phyloP scores from a whole-genome alignment of 2,797 vertebrate species.

The Sebastes diaconus region DNA sequence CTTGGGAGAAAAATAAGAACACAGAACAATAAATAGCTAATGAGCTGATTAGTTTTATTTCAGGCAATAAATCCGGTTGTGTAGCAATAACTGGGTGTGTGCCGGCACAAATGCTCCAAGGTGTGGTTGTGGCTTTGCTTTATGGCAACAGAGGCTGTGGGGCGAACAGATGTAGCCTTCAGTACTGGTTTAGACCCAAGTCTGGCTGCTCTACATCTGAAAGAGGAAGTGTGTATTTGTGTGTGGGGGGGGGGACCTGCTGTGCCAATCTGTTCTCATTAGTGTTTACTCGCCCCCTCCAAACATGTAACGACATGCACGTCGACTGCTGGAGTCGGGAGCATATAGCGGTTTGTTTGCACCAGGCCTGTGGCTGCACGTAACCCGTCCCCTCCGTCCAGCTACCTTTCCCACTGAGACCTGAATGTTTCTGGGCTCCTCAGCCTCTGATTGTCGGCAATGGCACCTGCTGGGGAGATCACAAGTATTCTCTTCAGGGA shows the following conservation, averaged over 20 bases:
- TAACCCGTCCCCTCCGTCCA: neutral
- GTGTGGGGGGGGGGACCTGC: conserved; percentile 22
- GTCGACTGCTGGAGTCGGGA: conserved; percentile 34
- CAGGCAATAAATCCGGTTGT: neutral
- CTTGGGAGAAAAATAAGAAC: neutral
- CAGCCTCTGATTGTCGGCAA: neutral
- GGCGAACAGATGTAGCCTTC: conserved; percentile 65
- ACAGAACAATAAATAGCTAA: neutral
- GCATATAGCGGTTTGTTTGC: conserved; percentile 17
- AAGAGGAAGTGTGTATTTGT: conserved; percentile 41
- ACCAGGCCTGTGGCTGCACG: conserved; percentile 26
- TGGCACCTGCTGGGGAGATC: neutral
- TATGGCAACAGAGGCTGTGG: conserved; percentile 6
- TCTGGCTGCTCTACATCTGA: conserved; percentile 57
- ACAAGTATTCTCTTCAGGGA: neutral
- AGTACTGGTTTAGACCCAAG: conserved; percentile 45
- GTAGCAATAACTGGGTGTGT: neutral
- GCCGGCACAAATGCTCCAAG: neutral
- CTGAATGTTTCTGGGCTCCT: neutral
- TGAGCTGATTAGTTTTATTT: neutral
- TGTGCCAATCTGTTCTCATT: conserved; percentile 72
- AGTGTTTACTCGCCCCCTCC: conserved; percentile 56
- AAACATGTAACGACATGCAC: conserved; percentile 55
- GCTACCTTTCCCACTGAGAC: neutral
- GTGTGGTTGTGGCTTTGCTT: conserved; percentile 22